phyloP scores from a whole-genome alignment of 2,888 invertebrate genomes.

The Glyphotaelius pellucidus region DNA sequence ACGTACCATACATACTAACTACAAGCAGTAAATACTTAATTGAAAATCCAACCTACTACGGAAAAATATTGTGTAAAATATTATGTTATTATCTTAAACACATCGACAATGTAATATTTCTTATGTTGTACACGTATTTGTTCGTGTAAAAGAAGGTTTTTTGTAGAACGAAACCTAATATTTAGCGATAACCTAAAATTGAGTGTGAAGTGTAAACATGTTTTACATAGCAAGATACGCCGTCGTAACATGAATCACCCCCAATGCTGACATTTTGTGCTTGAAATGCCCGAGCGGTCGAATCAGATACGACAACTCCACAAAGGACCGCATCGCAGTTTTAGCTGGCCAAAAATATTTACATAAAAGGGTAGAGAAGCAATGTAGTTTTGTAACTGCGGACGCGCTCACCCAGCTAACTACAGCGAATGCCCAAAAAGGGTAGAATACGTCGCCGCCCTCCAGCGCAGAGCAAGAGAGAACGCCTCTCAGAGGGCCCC shows the following conservation, averaged over 20 bases:
- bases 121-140: background rate
- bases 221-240: constrained; percentile 2
- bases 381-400: no score
- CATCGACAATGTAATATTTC: background rate
- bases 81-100: background rate
- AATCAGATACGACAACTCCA: background rate
- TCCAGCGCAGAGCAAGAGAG: no score
- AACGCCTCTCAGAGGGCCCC: no score
- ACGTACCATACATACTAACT: background rate
- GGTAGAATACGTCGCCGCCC: no score
- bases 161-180: background rate
- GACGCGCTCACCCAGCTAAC: no score
- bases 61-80: no score
- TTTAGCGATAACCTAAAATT: background rate
- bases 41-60: background rate
- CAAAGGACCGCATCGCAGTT: background rate
- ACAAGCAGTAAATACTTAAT: background rate
- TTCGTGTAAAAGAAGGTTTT: background rate
- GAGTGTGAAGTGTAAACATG: background rate
- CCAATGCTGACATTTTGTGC: background rate
- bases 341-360: background rate
- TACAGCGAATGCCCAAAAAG: no score
- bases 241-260: background rate
- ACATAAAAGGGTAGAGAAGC: no score
- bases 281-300: background rate